These are phyloP conservation scores for Shinisaurus crocodilurus DNA, from an alignment of 2,113 vertebrate genomes.

Conservation along the genomic window DNA sequence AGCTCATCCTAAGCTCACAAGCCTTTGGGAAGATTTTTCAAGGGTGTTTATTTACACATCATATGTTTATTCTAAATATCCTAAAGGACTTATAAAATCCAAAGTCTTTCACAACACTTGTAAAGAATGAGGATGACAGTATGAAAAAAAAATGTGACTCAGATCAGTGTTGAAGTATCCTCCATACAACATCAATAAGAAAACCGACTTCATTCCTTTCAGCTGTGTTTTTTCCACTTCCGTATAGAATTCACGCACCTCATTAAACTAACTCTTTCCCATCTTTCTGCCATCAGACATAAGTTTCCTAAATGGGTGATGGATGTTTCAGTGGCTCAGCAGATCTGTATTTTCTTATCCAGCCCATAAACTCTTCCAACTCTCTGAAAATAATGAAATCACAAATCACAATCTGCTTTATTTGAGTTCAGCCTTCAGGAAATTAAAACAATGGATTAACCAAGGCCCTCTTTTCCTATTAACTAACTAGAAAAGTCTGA, in stretches of 20 bases:
- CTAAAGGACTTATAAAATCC: slow-evolving; percentile 37
- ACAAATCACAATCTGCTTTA: slow-evolving; percentile 18
- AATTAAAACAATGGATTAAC: slow-evolving; percentile 39
- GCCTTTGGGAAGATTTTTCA: slow-evolving; percentile 30
- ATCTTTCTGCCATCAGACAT: slow-evolving; percentile 1
- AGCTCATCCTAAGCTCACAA: not conserved
- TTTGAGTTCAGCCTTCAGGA: slow-evolving; percentile 27
- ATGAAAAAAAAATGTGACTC: slow-evolving; percentile 37
- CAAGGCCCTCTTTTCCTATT: not conserved
- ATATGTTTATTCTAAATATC: slow-evolving; percentile 21
- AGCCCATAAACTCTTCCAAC: slow-evolving; percentile 32
- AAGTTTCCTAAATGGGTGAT: slow-evolving; percentile 1
- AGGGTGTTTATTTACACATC: slow-evolving; percentile 28
- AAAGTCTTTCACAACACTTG: slow-evolving; percentile 28
- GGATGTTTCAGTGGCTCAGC: slow-evolving; percentile 19
- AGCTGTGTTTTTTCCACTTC: slow-evolving; percentile 24
- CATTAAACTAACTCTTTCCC: slow-evolving; percentile 6
- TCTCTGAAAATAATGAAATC: slow-evolving; percentile 16
- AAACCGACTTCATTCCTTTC: slow-evolving; percentile 16
- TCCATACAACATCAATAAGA: not conserved
- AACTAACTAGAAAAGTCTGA: slow-evolving; percentile 9
- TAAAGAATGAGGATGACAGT: slow-evolving; percentile 25
- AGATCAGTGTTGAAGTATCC: slow-evolving; percentile 29
- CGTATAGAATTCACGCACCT: not conserved
- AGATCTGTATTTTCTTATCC: slow-evolving; percentile 20